A percentile compares a stretch with the other conserved stretches of the same genome.
Conservation (phyloP, 2,113 vertebrate genomes). For the Passer montanus region DNA sequence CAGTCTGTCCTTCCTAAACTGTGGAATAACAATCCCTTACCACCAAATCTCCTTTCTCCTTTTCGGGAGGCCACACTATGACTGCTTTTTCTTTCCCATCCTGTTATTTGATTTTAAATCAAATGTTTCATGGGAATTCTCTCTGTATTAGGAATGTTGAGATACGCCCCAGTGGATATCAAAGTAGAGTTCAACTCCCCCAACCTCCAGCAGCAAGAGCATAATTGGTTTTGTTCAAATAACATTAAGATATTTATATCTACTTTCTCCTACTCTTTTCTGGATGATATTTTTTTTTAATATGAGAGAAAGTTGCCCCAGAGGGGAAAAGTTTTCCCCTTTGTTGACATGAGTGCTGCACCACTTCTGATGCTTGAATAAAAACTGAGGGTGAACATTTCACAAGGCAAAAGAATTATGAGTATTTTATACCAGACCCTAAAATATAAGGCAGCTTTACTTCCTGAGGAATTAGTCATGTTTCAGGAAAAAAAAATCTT, state of each 20-base stretch:
- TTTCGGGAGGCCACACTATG: background rate
- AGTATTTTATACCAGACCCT: background rate
- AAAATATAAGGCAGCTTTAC: background rate
- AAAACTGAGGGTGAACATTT: background rate
- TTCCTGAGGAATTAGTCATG: background rate
- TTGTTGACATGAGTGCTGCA: background rate
- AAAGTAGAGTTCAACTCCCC: background rate
- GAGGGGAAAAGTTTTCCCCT: background rate
- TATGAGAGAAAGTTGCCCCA: background rate
- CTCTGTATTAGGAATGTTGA: background rate
- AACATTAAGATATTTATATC: background rate
- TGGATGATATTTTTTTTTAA: too few species aligned
- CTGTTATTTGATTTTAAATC: background rate
- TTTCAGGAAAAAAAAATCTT: background rate
- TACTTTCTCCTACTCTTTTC: background rate
- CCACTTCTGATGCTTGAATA: background rate
- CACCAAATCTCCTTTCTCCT: background rate
- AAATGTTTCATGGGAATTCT: background rate
- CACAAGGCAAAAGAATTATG: background rate
- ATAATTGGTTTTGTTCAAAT: background rate
- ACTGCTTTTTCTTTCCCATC: background rate
- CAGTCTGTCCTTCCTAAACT: background rate
- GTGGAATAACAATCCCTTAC: background rate
- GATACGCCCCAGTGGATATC: background rate
- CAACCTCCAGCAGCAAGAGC: background rate